These are phyloP conservation scores for Diarsia brunnea DNA, from an alignment of 2,888 invertebrate genomes.

Conservation along the genomic window DNA sequence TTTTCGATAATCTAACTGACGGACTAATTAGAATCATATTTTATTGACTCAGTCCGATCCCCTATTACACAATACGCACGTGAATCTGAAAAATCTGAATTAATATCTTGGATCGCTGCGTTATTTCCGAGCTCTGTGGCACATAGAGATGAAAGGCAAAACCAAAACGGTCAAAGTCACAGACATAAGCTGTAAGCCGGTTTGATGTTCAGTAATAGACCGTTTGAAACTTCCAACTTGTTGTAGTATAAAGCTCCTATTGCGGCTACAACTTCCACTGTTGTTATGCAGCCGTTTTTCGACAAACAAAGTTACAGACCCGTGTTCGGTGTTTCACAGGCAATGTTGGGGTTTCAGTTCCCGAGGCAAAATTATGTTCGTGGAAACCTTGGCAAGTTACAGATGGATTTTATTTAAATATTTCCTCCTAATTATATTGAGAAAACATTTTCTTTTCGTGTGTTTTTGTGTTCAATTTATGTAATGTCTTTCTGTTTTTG, in stretches of 20 bases:
- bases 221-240: constrained; percentile 42
- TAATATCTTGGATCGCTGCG: no score
- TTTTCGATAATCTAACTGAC: no score
- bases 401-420: constrained; percentile 38
- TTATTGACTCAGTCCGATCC: no score
- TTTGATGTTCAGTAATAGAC: constrained; percentile 31
- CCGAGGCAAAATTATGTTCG: constrained; percentile 57
- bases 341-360: constrained; percentile 48
- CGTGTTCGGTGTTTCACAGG: constrained; percentile 46
- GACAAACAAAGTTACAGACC: constrained; percentile 53
- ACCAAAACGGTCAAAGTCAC: constrained; percentile 19
- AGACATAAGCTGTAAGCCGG: constrained; percentile 4
- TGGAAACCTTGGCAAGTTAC: constrained; percentile 32
- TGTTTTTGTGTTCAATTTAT: constrained; percentile 47
- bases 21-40: no score
- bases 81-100: no score
- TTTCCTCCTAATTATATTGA: constrained; percentile 48
- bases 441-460: constrained; percentile 27
- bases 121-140: neutral
- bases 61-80: no score
- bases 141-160: constrained; percentile 19
- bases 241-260: constrained; percentile 48
- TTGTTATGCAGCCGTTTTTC: constrained; percentile 60
- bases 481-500: constrained; percentile 18
- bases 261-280: constrained; percentile 59